Percentiles rank a stretch among this genome's conserved stretches.
phyloP scores from a whole-genome alignment of 1,140 invertebrate genomes.

The Cyrtorhinus lividipennis region DNA sequence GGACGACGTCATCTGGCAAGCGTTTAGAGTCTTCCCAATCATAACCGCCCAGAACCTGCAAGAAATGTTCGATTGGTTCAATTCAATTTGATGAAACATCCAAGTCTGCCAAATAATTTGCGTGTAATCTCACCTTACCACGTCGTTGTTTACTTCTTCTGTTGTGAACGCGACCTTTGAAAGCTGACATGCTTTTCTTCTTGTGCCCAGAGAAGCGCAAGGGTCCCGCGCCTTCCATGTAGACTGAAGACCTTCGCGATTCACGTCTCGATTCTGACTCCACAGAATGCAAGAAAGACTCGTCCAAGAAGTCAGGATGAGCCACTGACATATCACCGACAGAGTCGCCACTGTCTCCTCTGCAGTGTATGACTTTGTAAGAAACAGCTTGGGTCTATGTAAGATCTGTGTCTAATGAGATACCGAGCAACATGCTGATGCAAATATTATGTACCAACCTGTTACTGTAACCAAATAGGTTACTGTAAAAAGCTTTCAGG shows the following conservation, averaged over 20 bases:
- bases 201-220: neutral
- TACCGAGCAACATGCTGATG: no score
- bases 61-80: neutral
- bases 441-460: no score
- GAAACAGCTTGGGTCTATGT: no score
- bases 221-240: neutral
- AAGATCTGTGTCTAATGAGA: no score
- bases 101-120: neutral
- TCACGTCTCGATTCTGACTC: neutral
- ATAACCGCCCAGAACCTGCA: neutral
- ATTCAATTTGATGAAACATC: neutral
- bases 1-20: constrained; percentile 3
- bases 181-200: neutral
- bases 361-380: no score
- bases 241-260: neutral
- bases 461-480: no score
- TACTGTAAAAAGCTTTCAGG: no score
- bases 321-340: neutral
- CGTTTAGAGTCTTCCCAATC: constrained; percentile 1
- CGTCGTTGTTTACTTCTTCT: neutral
- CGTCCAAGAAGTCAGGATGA: neutral
- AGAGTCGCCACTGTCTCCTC: no score
- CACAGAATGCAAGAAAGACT: neutral
- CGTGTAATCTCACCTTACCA: neutral
- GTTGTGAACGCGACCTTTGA: neutral